phyloP scores from a whole-genome alignment of 1,140 invertebrate species.

The Bicyclus anynana region DNA sequence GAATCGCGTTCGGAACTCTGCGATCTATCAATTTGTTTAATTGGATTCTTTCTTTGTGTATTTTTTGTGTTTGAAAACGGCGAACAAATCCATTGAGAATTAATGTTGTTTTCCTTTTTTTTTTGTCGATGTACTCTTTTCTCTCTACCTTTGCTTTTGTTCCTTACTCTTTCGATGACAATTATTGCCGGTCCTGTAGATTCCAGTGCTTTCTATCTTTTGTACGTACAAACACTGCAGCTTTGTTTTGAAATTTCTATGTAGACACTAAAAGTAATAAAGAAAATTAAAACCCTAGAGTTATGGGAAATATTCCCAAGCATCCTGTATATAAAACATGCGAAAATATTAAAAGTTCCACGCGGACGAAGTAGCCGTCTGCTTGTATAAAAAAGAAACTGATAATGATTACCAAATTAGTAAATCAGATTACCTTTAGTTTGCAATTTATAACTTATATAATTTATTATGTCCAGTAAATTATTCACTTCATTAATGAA shows the following conservation, averaged over 20 bases:
- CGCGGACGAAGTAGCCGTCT: too few relatives aligned
- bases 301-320: too few relatives aligned
- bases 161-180: constrained; percentile 4
- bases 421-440: too few relatives aligned
- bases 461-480: too few relatives aligned
- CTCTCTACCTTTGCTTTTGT: constrained; percentile 1
- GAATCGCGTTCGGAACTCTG: constrained; percentile 33
- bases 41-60: constrained; percentile 49
- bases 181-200: not conserved
- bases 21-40: constrained; percentile 72
- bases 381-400: too few relatives aligned
- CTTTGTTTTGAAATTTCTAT: not conserved
- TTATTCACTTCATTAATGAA: too few relatives aligned
- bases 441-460: too few relatives aligned
- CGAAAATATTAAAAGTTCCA: too few relatives aligned
- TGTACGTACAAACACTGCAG: not conserved
- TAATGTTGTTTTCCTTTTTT: constrained; percentile 4
- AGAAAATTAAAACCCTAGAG: too few relatives aligned
- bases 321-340: too few relatives aligned
- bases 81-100: constrained; percentile 5
- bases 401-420: too few relatives aligned
- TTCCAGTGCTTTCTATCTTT: not conserved
- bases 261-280: too few relatives aligned
- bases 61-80: constrained; percentile 38
- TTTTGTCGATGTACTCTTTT: constrained; percentile 6